Evolutionary conservation across 2,888 invertebrate genomes (phyloP), one percentile per base, ranked within the genome.

Genomic region (Busseola fusca): DNA sequence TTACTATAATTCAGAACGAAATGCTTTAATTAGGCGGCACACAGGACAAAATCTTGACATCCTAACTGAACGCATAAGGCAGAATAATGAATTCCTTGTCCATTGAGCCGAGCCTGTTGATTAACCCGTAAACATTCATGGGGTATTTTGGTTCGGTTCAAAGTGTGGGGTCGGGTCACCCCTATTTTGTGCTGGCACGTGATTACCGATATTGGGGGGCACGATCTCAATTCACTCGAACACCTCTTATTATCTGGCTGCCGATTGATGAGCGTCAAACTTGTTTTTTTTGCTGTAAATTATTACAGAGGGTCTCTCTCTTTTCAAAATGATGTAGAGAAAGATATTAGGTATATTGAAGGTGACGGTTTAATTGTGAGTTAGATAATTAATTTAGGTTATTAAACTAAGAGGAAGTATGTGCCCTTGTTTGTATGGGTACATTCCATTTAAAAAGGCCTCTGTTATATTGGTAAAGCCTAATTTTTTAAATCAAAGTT

Each of bases 161-260:
- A 83, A 84, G 82, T 83, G 89, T 90, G 90, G 93, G 92, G 92
- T 90, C 90, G 88, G 77, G 84, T 88, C 89, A 89, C 91, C 92
- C 92, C 86, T 85, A 85, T 87, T 87, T 82, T 84, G 88, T 89
- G 89, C 89, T 88, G 92, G 88, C 93, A 93, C 91, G 92, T 92
- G 93, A 93, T 94, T 91, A 94, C 90, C 88, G 88, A 89, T 91
- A 92, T 91, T 87, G 90, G 88, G 78, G 94, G 93, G 92, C 94
- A 90, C 87, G 94, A 92, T 87, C 93, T 92, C 92, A 92, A 93
- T 93, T 91, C 90, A 88, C 84, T 89, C 84, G 72, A 81, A 89
- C 91, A 92, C 92, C 90, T 92, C 88, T 89, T 90, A 91, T 89
- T 91, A 90, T 89, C 83, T 81, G 76, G 79, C 80, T 88, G 91